Conservation (phyloP, 2,113 vertebrate genomes). For the Phylloscopus trochiloides region DNA sequence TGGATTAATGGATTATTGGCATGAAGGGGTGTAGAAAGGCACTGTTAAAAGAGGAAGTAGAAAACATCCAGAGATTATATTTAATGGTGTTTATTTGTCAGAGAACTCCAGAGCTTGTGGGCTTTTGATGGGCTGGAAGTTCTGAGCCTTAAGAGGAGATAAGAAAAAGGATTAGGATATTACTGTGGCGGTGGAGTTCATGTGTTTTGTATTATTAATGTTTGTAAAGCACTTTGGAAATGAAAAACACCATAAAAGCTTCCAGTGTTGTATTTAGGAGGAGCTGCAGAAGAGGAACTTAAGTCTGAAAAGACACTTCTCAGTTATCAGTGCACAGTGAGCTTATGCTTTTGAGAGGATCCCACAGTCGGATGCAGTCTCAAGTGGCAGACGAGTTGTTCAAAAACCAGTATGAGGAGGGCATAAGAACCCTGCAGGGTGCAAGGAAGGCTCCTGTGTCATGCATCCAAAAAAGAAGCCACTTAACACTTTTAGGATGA, state of each 20-base stretch:
- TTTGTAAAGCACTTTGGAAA: slow-evolving; percentile 52
- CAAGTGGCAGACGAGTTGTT: slow-evolving; percentile 20
- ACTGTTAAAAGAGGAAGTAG: neutral
- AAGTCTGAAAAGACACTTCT: slow-evolving; percentile 40
- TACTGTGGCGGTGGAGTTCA: neutral
- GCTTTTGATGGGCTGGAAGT: neutral
- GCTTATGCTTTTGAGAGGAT: slow-evolving; percentile 24
- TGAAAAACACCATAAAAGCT: slow-evolving; percentile 34
- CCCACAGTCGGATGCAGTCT: neutral
- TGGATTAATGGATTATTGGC: slow-evolving; percentile 17
- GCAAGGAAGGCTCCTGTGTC: neutral
- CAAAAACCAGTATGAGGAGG: neutral
- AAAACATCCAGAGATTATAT: slow-evolving; percentile 8
- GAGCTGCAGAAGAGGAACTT: slow-evolving; percentile 27
- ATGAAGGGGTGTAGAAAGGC: neutral
- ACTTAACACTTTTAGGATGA: neutral
- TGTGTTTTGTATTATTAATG: slow-evolving; percentile 60
- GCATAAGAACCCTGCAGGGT: neutral
- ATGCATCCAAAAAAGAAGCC: neutral
- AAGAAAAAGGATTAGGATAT: slow-evolving; percentile 36
- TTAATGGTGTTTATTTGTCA: slow-evolving; percentile 31
- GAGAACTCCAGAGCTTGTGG: neutral
- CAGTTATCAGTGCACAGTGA: slow-evolving; percentile 13
- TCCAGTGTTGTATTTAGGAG: slow-evolving; percentile 43
- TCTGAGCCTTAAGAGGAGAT: slow-evolving; percentile 15